Evolutionary conservation across 2,888 invertebrate genomes (phyloP), one percentile per base, ranked within the genome.

Genomic region (Lycia hirtaria): DNA sequence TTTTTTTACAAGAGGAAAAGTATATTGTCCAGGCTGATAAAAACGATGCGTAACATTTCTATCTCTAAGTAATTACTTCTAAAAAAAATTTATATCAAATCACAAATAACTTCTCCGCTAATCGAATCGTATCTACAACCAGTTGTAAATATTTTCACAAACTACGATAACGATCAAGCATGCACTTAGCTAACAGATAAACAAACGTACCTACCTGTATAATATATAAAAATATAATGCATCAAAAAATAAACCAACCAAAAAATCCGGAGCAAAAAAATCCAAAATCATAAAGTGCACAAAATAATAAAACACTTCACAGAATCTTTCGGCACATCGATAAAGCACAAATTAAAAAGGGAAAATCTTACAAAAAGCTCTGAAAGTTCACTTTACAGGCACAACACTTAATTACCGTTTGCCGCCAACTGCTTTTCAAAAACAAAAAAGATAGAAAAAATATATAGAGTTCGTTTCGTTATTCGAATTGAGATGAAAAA

Each of bases 241-340:
- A 76, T 67, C 63, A 77, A 81, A 81, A 78, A 76, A n/a, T n/a
- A 57, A 87, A 88, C 88, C 87, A 89, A 90, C 89, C 91, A 88
- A 90, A 88, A 82, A 68, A 74, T 88, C 89, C 86, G 83, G 80
- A 82, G 83, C 85, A 87, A 90, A 89, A 81, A 85, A 92, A 89
- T 89, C 90, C 90, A 89, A 92, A 89, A 83, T 67, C 85, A 86
- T 85, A 81, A 80, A 64, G 81, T 80, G 88, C 91, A 92, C 90
- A 89, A 85, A 88, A 83, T 81, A 85, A 86, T 73, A 83, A 76
- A 80, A 78, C 87, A 91, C 90, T 89, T 87, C 88, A 91, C 90
- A 83, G 56, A 85, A 86, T 84, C 77, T 80, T 80, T 84, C 77
- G 76, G 78, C 78, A 87, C 88, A 88, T 79, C 76, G 75, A 76